These are phyloP conservation scores for Morus bassanus DNA, from an alignment of 2,797 vertebrate species.

Conservation along the genomic window DNA sequence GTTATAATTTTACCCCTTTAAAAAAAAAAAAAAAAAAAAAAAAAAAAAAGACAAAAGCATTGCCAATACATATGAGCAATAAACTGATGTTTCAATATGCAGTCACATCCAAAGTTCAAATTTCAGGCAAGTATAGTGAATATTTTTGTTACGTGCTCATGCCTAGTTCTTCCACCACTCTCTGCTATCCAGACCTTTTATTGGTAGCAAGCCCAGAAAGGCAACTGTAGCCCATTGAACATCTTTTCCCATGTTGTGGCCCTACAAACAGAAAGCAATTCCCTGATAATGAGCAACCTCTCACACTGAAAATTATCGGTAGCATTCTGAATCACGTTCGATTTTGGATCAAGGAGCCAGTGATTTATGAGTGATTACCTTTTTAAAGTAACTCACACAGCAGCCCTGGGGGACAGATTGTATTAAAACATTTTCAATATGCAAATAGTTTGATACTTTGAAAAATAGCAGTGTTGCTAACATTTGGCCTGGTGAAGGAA, in stretches of 20 bases:
- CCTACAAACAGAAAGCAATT: not conserved
- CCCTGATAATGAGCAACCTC: not conserved
- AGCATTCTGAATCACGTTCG: not conserved
- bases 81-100: not conserved
- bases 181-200: not conserved
- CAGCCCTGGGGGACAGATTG: slow-evolving; percentile 3
- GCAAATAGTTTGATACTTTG: slow-evolving; percentile 56
- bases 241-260: not conserved
- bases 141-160: not conserved
- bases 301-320: not conserved
- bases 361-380: slow-evolving; percentile 38
- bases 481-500: slow-evolving; percentile 35
- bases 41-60: not conserved
- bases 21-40: not conserved
- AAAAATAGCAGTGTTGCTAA: slow-evolving; percentile 55
- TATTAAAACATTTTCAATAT: slow-evolving; percentile 60
- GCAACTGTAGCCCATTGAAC: not conserved
- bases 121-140: not conserved
- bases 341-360: slow-evolving; percentile 22
- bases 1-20: not conserved
- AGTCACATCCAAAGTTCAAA: not conserved
- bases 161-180: not conserved
- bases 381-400: slow-evolving; percentile 6
- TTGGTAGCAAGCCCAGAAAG: not conserved
- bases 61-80: not conserved